Base-by-base conservation (phyloP, 2,888 invertebrate species). In the Spodoptera littoralis region DNA sequence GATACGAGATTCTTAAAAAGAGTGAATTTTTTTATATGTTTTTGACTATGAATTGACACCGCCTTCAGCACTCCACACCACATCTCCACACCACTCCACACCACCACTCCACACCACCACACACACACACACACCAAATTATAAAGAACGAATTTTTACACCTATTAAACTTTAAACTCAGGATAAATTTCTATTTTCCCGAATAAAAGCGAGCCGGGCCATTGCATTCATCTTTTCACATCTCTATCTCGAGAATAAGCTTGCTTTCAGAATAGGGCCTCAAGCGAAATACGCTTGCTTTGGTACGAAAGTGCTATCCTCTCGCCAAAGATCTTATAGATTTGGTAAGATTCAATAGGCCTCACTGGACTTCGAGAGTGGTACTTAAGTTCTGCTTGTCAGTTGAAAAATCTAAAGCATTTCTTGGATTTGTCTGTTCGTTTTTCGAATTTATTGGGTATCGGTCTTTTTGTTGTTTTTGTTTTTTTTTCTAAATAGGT, bases 191-290 rank as follows among this genome's bases (percentile, higher is more conserved):
- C 81, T 83, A 84, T 87, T 86, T 80, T 79, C 52, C 53, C 71
- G 76, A 65, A 79, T 81, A 84, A 85, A 85, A 79, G 80, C 79
- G 78, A 83, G 85, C 64, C 80, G 84, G 83, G 86, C 86, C 87
- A 66, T 74, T 73, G 80, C 79, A 87, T 90, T 88, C 88, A 90
- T 85, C 87, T 88, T 86, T 88, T 85, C 86, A 84, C 81, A 82
- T 83, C 73, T 76, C 80, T 83, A 81, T 88, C 80, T 81, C 73
- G 80, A 81, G 84, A 84, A 85, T 87, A 88, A 88, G 84, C 84
- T 70, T 60, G 77, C 82, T 88, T 88, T 86, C 83, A 87, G 86
- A 89, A 87, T 84, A 82, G 81, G 79, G 83, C 84, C 82, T 62
- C 67, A 62, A 84, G 88, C 80, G 79, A 84, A 86, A 83, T 85